Percentiles rank a stretch among this genome's conserved stretches.
These are phyloP conservation scores for Drosophila pseudotakahashii DNA, from an alignment of 2,888 invertebrate species.

Conservation along the genomic window DNA sequence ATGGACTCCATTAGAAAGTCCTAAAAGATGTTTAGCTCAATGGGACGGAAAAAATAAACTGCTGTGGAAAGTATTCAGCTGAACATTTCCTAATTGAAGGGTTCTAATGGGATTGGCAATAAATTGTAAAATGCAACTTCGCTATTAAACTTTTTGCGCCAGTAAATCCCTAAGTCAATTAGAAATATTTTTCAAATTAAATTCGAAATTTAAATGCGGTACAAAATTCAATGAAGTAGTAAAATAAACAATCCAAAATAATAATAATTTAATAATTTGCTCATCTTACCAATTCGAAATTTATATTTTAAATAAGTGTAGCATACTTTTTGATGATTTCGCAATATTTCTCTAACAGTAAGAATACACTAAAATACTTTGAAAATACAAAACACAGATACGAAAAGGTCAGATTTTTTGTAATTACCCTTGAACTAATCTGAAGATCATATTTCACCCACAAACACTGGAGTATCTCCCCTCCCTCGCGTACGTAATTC, in stretches of 20 bases:
- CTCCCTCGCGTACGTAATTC: not conserved
- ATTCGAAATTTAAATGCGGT: not conserved
- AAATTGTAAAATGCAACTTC: not conserved
- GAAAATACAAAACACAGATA: not conserved
- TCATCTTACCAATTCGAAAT: too few species aligned
- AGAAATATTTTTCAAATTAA: not conserved
- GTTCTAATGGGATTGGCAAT: conserved; percentile 13
- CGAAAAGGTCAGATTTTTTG: not conserved
- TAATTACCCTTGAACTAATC: not conserved
- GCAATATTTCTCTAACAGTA: not conserved
- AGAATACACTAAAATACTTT: too few species aligned
- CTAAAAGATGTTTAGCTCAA: conserved; percentile 36
- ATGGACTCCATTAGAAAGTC: conserved; percentile 33
- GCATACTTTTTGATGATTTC: not conserved
- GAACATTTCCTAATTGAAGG: conserved; percentile 8
- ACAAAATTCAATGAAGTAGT: too few species aligned
- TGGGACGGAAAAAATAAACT: conserved; percentile 14
- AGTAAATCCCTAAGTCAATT: not conserved
- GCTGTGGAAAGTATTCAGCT: conserved; percentile 6
- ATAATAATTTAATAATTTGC: too few species aligned
- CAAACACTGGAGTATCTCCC: too few species aligned
- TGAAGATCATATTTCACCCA: not conserved
- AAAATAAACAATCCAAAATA: too few species aligned
- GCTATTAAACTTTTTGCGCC: not conserved
- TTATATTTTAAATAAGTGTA: too few species aligned